Evolutionary conservation across 1,140 invertebrate genomes (phyloP).

Genomic region (Drosophila erecta): DNA sequence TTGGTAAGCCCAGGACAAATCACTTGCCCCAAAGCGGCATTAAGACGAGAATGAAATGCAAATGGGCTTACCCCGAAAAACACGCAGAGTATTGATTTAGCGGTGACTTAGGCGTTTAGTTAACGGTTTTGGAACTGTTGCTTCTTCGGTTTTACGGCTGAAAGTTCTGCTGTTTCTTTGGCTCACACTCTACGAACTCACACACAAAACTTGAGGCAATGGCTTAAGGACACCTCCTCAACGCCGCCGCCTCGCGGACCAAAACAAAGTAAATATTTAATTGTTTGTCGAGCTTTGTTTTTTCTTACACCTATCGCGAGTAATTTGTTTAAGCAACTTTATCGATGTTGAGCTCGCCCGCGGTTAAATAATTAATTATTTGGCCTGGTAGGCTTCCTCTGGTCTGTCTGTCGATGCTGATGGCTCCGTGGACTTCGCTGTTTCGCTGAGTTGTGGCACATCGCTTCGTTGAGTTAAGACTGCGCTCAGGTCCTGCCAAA

Average conservation of each 20-base stretch:
- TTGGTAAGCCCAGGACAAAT: conserved; percentile 23
- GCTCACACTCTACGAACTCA: conserved; percentile 28
- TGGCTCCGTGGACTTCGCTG: conserved; percentile 21
- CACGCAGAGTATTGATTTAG: conserved; percentile 43
- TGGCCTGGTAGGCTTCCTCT: conserved; percentile 23
- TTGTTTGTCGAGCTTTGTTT: background rate
- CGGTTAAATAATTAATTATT: conserved; percentile 46
- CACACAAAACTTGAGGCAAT: conserved; percentile 8
- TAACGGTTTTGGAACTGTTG: conserved; percentile 43
- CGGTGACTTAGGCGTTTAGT: conserved; percentile 36
- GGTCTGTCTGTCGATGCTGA: conserved; percentile 15
- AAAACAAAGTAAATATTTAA: conserved; percentile 13
- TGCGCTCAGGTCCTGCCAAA: conserved; percentile 50
- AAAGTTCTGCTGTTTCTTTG: conserved; percentile 14
- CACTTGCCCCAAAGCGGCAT: conserved; percentile 12
- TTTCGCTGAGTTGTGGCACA: conserved; percentile 57
- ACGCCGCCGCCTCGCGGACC: conserved; percentile 16
- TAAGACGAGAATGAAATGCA: conserved; percentile 9
- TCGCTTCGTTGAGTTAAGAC: conserved; percentile 74
- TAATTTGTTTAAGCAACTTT: conserved; percentile 20
- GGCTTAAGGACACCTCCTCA: conserved; percentile 1
- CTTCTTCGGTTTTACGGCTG: conserved; percentile 25
- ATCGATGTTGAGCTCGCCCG: conserved; percentile 14
- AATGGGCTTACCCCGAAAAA: conserved; percentile 37
- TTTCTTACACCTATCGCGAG: conserved; percentile 4